Conservation (phyloP, 2,113 vertebrate genomes). For the Scolopax mira region DNA sequence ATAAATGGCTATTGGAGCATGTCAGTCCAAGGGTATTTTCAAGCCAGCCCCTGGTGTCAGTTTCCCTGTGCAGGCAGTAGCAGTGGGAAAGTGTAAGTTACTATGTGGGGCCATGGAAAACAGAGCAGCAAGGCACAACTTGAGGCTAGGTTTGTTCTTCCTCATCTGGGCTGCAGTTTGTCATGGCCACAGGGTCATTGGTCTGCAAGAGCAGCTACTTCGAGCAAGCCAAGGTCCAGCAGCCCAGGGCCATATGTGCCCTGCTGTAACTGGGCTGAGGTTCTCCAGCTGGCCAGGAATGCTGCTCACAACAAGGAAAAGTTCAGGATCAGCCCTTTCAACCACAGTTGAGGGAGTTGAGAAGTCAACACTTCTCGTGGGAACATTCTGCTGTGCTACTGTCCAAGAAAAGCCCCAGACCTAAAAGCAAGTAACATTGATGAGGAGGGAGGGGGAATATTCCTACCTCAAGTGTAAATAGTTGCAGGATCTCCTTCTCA, state of each 20-base stretch:
- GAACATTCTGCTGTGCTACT: neutral
- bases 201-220: neutral
- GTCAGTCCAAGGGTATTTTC: neutral
- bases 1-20: neutral
- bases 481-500: neutral
- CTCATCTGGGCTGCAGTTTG: neutral
- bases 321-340: neutral
- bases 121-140: neutral
- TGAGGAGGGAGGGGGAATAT: neutral
- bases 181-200: neutral
- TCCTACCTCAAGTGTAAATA: neutral
- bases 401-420: neutral
- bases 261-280: neutral
- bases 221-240: neutral
- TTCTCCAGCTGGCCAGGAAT: neutral
- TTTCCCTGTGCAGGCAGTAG: neutral
- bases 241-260: neutral
- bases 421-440: neutral
- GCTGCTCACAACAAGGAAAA: neutral
- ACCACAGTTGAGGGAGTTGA: neutral
- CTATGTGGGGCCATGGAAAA: neutral
- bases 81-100: neutral
- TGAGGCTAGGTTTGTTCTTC: neutral
- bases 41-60: neutral
- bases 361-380: neutral